Evolutionary conservation across 1,140 invertebrate species (phyloP).

Genomic region (Papilio dardanus): DNA sequence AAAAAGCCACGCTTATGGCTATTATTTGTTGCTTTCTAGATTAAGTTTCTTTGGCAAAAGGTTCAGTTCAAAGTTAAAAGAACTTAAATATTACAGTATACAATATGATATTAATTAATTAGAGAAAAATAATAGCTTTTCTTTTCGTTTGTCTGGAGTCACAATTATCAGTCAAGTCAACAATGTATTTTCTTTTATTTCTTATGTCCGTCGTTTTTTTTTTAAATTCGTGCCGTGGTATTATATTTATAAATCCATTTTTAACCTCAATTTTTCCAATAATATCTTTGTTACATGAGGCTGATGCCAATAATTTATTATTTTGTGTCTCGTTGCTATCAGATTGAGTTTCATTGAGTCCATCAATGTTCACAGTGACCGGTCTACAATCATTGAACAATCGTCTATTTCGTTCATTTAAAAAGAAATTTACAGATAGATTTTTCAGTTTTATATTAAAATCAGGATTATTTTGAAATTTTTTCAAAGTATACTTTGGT

Average conservation of each 20-base stretch:
- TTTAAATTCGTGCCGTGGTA: not conserved
- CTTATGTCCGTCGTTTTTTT: not conserved
- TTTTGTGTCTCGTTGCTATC: slow-evolving; percentile 8
- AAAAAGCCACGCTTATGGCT: not conserved
- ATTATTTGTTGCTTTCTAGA: not conserved
- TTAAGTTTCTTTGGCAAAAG: not conserved
- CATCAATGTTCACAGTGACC: slow-evolving; percentile 68
- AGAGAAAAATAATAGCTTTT: not conserved
- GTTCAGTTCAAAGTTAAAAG: not conserved
- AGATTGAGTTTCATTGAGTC: slow-evolving; percentile 66
- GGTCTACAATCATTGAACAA: slow-evolving; percentile 64
- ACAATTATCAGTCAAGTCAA: not conserved
- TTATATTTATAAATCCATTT: not conserved
- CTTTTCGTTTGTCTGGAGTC: not conserved
- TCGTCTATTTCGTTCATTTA: slow-evolving; percentile 54
- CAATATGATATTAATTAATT: not conserved
- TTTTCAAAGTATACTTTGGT: slow-evolving; percentile 63
- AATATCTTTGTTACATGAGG: too few species aligned
- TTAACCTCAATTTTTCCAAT: not conserved
- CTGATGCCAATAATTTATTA: too few species aligned
- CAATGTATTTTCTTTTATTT: not conserved
- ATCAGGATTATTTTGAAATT: slow-evolving; percentile 75
- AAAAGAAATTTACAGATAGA: slow-evolving; percentile 62
- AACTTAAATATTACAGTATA: not conserved
- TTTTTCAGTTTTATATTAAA: slow-evolving; percentile 72